Evolutionary conservation across 2,888 invertebrate species (phyloP), one percentile per base, ranked within the genome.

Genomic region (Drosophila suboccidentalis): DNA sequence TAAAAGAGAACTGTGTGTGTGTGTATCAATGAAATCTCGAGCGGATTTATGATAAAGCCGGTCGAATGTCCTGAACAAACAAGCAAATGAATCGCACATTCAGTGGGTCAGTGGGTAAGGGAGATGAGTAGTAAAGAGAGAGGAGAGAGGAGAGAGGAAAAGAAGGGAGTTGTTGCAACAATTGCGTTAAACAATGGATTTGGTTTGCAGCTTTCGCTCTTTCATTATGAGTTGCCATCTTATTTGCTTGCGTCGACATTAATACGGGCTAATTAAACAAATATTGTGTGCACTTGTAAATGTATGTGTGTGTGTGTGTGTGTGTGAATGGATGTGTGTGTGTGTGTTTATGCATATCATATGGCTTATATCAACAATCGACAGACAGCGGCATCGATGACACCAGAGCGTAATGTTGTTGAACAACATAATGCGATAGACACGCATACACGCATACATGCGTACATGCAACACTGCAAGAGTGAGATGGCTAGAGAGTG

Each of bases 261-360:
- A 86, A 86, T 88, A 78, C 75, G 82, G 71, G 86, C 86, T 86
- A 88, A 86, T 86, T 86, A 86, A 88, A 88, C 88, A 86, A 86
- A 86, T 75, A 86, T 78, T 74, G 61, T 6, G 8, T 43, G 39
- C 34, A 15, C 15, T 43, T 54, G 19, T 29, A 41, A 15, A 13
- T 26, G 39, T 10, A 32, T 46, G 29, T 15, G 38, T 11, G 46
- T n/a, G 11, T 8, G 39, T 8, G n/a, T 19, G 55, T n/a, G 29
- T 13, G 41, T 26, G 47, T 26, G 39, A 9, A 19, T 19, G 19
- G 2, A n/a, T 22, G 44, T 38, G 58, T 26, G 58, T 34, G 57
- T 44, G 47, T 74, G 58, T 61, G 62, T 58, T 47, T 66, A 57
- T 71, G 75, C 72, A 58, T 75, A 78, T 83, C 81, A 80, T 72